phyloP scores from a whole-genome alignment of 2,888 invertebrate genomes.

The Philopedon plagiatum region DNA sequence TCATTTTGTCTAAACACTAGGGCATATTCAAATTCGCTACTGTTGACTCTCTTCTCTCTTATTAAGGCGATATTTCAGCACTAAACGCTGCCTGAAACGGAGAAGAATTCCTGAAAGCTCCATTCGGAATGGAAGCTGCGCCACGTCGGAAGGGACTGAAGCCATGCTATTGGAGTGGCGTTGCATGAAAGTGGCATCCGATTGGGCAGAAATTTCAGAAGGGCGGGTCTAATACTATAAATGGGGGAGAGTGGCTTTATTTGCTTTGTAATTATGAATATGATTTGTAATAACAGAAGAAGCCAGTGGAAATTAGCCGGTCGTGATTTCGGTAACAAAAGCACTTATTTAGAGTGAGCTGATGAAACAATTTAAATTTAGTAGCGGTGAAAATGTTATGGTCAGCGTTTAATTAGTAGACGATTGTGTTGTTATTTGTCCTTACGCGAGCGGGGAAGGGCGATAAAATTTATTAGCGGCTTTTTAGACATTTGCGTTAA shows the following conservation, averaged over 20 bases:
- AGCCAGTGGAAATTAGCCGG: slow-evolving; percentile 67
- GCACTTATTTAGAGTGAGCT: slow-evolving; percentile 65
- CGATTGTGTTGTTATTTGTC: slow-evolving; percentile 60
- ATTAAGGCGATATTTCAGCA: slow-evolving; percentile 46
- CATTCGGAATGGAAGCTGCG: slow-evolving; percentile 46
- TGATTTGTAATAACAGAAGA: slow-evolving; percentile 69
- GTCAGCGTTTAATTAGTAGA: slow-evolving; percentile 63
- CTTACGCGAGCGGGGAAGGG: slow-evolving; percentile 39
- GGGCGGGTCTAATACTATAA: slow-evolving; percentile 52
- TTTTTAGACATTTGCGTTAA: slow-evolving; percentile 34
- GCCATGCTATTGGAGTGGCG: slow-evolving; percentile 55
- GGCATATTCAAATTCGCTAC: slow-evolving; percentile 50
- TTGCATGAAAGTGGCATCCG: slow-evolving; percentile 14
- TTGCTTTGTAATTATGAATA: slow-evolving; percentile 71
- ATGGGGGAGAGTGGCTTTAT: slow-evolving; percentile 60
- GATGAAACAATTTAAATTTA: slow-evolving; percentile 69
- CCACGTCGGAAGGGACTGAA: slow-evolving; percentile 53
- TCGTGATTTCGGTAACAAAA: slow-evolving; percentile 67
- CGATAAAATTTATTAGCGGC: slow-evolving; percentile 22
- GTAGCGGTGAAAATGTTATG: slow-evolving; percentile 64
- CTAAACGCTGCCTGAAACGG: slow-evolving; percentile 40
- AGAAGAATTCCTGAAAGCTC: slow-evolving; percentile 34
- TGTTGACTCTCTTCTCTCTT: slow-evolving; percentile 52
- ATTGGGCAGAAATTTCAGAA: slow-evolving; percentile 53
- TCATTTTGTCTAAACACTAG: slow-evolving; percentile 62